These are phyloP conservation scores for Trichogramma dendrolimi DNA, from an alignment of 2,888 invertebrate genomes.

Conservation along the genomic window DNA sequence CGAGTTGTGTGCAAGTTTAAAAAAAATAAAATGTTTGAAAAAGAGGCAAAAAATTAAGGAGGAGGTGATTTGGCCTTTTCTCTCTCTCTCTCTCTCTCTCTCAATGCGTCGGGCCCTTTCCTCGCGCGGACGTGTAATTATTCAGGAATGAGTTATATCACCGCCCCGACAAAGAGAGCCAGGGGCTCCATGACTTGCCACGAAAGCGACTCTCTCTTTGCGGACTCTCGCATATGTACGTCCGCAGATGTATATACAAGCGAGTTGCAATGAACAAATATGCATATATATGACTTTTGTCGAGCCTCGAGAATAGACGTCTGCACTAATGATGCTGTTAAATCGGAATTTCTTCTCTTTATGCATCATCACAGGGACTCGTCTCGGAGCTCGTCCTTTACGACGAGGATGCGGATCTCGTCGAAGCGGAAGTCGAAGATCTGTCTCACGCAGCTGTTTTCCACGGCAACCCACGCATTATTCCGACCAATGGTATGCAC, in stretches of 20 bases:
- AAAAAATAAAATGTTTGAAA: too few relatives aligned
- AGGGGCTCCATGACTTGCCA: constrained; percentile 16
- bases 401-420: constrained; percentile 58
- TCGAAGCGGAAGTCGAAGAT: constrained; percentile 64
- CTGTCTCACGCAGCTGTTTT: constrained; percentile 63
- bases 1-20: too few relatives aligned
- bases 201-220: constrained; percentile 9
- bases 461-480: constrained; percentile 56
- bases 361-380: constrained; percentile 51
- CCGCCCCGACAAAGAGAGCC: constrained; percentile 21
- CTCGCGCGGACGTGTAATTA: constrained; percentile 37
- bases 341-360: constrained; percentile 22
- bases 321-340: constrained; percentile 23
- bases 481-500: constrained; percentile 42
- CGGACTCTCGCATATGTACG: constrained; percentile 2
- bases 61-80: neutral
- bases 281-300: too few relatives aligned
- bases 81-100: neutral
- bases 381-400: constrained; percentile 60
- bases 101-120: constrained; percentile 1
- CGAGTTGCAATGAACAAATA: neutral
- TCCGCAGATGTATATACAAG: neutral
- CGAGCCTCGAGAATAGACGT: neutral
- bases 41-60: neutral
- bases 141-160: constrained; percentile 41